phyloP scores from a whole-genome alignment of 2,888 invertebrate genomes.

The Tenthredo livida region DNA sequence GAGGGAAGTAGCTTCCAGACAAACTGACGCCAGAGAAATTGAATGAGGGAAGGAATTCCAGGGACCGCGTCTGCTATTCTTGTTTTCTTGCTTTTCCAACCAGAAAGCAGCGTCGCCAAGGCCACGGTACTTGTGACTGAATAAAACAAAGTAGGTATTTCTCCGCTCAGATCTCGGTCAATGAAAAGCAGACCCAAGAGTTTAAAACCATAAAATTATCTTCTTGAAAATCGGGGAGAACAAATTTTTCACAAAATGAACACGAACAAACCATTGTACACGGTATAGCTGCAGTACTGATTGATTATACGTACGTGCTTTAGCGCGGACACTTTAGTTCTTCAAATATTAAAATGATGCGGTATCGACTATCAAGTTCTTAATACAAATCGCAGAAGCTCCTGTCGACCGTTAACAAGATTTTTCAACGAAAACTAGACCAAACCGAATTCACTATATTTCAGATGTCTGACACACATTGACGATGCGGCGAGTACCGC shows the following conservation, averaged over 20 bases:
- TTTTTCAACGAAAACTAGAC: not conserved
- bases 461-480: conserved; percentile 7
- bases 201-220: not conserved
- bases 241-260: not conserved
- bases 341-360: not conserved
- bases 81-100: conserved; percentile 22
- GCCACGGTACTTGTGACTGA: conserved; percentile 23
- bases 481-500: not conserved
- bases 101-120: conserved; percentile 8
- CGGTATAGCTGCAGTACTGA: not conserved
- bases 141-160: conserved; percentile 39
- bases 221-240: not conserved
- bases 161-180: not conserved
- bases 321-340: not conserved
- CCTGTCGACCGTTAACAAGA: not conserved
- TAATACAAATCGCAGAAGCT: not conserved
- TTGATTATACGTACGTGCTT: not conserved
- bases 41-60: conserved; percentile 39
- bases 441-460: conserved; percentile 2
- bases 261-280: not conserved
- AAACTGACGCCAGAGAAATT: conserved; percentile 52
- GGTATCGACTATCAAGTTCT: not conserved
- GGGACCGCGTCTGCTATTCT: conserved; percentile 31
- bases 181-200: not conserved
- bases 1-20: conserved; percentile 41